A percentile compares a stretch with the other conserved stretches of the same genome.
Conservation (phyloP, 1,140 invertebrate species). For the Orchesella cincta region DNA sequence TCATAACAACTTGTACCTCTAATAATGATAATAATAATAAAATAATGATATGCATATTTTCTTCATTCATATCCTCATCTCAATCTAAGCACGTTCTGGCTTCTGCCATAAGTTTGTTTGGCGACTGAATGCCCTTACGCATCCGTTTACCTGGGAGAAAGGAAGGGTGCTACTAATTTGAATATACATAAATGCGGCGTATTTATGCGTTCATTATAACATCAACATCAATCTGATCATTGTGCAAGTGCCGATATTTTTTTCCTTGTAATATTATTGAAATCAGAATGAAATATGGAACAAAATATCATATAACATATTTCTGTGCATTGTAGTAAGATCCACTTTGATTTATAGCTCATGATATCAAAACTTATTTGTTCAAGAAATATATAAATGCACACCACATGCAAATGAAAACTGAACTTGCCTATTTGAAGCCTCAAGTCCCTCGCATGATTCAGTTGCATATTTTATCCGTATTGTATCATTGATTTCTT, state of each 20-base stretch:
- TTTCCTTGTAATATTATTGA: not conserved
- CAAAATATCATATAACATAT: not conserved
- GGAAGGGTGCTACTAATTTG: not conserved
- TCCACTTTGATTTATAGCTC: not conserved
- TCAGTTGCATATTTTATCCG: too few species aligned
- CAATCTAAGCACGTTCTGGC: too few species aligned
- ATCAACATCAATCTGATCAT: not conserved
- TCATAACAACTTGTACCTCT: too few species aligned
- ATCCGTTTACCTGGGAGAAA: not conserved
- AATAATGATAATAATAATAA: too few species aligned
- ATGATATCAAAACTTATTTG: too few species aligned
- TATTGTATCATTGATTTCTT: too few species aligned
- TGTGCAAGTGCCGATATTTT: slow-evolving; percentile 13
- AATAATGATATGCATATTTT: too few species aligned
- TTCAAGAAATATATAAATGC: not conserved
- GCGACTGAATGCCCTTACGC: not conserved
- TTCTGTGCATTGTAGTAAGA: not conserved
- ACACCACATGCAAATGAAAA: not conserved
- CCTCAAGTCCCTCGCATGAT: too few species aligned
- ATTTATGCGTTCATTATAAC: too few species aligned
- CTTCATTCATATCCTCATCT: not conserved
- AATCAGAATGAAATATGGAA: too few species aligned
- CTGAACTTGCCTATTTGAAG: not conserved
- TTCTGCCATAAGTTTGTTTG: not conserved
- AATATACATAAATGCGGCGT: not conserved